Conservation (phyloP, 92 coral and sea anemone species). For the Palythoa caribaeorum region DNA sequence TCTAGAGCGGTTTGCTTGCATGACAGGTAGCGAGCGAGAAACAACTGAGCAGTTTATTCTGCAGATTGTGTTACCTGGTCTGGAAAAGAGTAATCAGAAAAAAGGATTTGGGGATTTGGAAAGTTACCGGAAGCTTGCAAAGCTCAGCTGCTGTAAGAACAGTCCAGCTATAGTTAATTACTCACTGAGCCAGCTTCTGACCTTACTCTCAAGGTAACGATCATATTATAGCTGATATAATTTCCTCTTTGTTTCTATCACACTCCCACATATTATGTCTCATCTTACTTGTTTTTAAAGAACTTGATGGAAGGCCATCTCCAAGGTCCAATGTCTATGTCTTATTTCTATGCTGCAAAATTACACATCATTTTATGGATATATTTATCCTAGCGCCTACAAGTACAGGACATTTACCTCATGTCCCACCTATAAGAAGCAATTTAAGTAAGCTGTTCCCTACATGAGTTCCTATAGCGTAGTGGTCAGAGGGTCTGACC, state of each 20-base stretch:
- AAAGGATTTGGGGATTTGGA: not conserved
- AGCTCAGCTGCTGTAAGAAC: conserved; percentile 12
- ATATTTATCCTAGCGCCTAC: too few species aligned
- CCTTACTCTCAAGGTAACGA: conserved; percentile 5
- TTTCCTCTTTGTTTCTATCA: not conserved
- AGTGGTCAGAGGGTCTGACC: too few species aligned
- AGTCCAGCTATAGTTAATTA: conserved; percentile 3
- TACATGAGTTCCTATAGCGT: not conserved
- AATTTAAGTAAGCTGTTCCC: too few species aligned
- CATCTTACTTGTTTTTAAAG: too few species aligned
- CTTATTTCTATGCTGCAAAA: too few species aligned
- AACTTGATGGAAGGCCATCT: too few species aligned
- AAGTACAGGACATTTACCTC: too few species aligned
- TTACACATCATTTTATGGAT: too few species aligned
- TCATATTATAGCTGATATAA: not conserved
- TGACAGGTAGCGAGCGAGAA: conserved; percentile 22
- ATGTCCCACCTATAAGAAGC: too few species aligned
- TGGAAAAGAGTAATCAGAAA: not conserved
- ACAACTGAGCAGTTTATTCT: conserved; percentile 14
- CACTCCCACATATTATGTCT: too few species aligned
- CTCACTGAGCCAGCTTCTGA: conserved; percentile 17
- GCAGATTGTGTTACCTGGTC: not conserved
- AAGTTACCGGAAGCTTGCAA: not conserved
- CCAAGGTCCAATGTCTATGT: too few species aligned
- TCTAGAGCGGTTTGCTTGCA: conserved; percentile 8